A percentile compares a stretch with the other conserved stretches of the same genome.
These are phyloP conservation scores for Pygmarrhopalites habei DNA, from an alignment of 1,140 invertebrate genomes.

Conservation along the genomic window DNA sequence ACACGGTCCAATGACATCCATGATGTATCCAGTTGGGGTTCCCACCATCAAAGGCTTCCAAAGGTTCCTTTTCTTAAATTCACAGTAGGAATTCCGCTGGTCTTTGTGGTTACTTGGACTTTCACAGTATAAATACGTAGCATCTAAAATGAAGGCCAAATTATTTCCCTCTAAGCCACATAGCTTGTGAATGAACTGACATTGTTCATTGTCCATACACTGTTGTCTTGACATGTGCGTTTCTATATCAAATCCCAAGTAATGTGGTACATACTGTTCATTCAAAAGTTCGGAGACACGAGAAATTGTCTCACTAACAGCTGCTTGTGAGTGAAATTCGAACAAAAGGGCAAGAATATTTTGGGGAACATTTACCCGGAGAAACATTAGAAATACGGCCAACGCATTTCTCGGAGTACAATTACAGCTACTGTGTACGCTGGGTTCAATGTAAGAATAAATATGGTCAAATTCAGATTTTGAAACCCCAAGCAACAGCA, in stretches of 20 bases:
- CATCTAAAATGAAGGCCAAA: conserved; percentile 27
- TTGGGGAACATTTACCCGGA: conserved; percentile 25
- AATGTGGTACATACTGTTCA: conserved; percentile 17
- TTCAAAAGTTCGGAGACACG: not conserved
- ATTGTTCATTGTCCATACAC: not conserved
- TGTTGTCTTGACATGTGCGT: not conserved
- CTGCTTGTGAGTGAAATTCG: not conserved
- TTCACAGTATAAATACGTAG: conserved; percentile 26
- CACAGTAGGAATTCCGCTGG: conserved; percentile 22
- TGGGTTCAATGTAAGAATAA: no score
- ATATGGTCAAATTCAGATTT: no score
- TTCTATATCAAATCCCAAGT: conserved; percentile 7
- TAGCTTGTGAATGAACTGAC: not conserved
- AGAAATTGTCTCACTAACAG: conserved; percentile 5
- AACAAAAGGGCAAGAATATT: not conserved
- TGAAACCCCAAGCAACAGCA: no score
- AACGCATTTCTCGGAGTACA: conserved; percentile 22
- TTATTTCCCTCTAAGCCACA: no score
- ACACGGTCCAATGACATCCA: conserved; percentile 30
- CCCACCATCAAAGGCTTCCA: conserved; percentile 29
- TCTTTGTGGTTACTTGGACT: conserved; percentile 25
- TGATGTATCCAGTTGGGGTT: conserved; percentile 33
- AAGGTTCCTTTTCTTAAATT: conserved; percentile 27
- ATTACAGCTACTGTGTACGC: no score
- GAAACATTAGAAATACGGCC: conserved; percentile 22